These are phyloP conservation scores for Euphydryas editha DNA, from an alignment of 2,888 invertebrate species.

Conservation along the genomic window DNA sequence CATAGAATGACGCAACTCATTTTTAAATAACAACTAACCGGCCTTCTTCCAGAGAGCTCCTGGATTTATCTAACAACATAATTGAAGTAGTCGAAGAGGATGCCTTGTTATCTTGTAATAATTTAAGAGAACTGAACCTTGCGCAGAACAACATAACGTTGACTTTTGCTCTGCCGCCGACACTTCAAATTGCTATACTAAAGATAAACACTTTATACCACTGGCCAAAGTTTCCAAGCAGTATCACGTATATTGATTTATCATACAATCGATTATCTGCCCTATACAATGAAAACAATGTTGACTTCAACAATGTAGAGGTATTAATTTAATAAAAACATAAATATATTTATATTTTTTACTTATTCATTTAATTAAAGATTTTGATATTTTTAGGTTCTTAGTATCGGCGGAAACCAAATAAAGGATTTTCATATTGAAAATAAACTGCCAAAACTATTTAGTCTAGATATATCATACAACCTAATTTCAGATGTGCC, in stretches of 20 bases:
- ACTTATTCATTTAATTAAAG: not conserved
- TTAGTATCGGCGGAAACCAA: constrained; percentile 75
- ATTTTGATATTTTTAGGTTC: constrained; percentile 61
- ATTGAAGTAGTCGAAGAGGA: constrained; percentile 74
- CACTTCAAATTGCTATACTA: constrained; percentile 69
- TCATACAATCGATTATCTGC: constrained; percentile 71
- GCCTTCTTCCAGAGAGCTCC: constrained; percentile 63
- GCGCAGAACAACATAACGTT: constrained; percentile 76
- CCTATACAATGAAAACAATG: constrained; percentile 66
- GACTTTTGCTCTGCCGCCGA: constrained; percentile 65
- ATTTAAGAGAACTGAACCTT: constrained; percentile 73
- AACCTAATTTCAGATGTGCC: constrained; percentile 77
- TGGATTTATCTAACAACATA: constrained; percentile 75
- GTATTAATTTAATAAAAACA: constrained; percentile 49
- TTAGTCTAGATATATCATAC: constrained; percentile 78
- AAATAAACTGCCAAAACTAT: constrained; percentile 69
- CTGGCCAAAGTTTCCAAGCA: constrained; percentile 73
- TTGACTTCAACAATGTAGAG: constrained; percentile 74
- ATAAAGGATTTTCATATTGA: constrained; percentile 73
- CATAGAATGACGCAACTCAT: constrained; percentile 14
- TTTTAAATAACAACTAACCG: not conserved
- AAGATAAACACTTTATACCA: constrained; percentile 71
- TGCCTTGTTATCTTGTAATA: constrained; percentile 64
- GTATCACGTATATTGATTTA: constrained; percentile 72
- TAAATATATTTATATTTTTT: not conserved